Conservation (phyloP, 2,888 invertebrate genomes). For the Brachyptera putata region DNA sequence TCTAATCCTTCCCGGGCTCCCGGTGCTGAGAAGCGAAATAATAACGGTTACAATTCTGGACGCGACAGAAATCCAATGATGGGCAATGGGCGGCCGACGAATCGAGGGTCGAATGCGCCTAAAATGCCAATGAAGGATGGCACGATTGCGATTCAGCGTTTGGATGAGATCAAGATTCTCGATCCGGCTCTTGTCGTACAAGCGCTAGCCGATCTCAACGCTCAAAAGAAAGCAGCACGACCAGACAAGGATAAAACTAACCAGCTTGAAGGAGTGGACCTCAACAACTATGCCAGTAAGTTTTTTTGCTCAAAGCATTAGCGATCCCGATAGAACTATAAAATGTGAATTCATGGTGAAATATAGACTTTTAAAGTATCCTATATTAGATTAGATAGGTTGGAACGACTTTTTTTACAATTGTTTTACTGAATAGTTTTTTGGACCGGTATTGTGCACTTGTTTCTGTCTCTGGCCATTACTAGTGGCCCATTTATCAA, state of each 20-base stretch:
- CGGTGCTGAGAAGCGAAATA: conserved; percentile 41
- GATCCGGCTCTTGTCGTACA: conserved; percentile 54
- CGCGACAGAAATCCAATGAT: neutral
- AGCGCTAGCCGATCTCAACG: conserved; percentile 47
- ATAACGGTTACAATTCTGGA: conserved; percentile 9
- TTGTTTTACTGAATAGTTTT: no score
- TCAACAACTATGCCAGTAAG: conserved; percentile 53
- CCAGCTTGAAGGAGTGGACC: conserved; percentile 53
- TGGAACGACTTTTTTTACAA: no score
- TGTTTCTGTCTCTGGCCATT: no score
- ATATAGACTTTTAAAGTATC: neutral
- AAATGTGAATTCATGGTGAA: no score
- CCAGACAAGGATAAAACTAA: conserved; percentile 44
- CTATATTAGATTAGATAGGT: no score
- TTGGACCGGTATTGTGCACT: no score
- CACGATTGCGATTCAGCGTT: conserved; percentile 45
- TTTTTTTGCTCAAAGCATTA: no score
- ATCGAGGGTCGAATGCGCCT: neutral
- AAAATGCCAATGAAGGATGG: conserved; percentile 35
- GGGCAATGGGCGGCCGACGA: neutral
- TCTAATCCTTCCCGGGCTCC: conserved; percentile 39
- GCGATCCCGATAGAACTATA: no score
- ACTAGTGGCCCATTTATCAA: no score
- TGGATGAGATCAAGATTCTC: conserved; percentile 52
- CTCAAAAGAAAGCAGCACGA: conserved; percentile 38